Evolutionary conservation across 2,888 invertebrate genomes (phyloP).

Genomic region (Hyppa rectilinea): DNA sequence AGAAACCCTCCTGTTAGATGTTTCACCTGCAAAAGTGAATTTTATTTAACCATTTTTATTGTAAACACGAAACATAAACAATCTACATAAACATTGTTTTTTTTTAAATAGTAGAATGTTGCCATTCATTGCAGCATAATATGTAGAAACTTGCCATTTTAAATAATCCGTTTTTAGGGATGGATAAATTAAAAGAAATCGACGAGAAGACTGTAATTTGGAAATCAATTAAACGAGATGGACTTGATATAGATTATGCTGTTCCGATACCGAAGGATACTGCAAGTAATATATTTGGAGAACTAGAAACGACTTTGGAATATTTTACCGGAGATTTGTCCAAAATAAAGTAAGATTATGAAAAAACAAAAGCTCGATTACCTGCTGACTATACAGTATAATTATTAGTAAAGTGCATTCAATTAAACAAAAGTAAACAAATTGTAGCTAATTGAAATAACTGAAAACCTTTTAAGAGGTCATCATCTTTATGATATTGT

Average conservation of each 20-base stretch:
- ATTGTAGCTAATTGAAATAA: not conserved
- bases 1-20: not conserved
- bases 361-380: not conserved
- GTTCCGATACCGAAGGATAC: slow-evolving; percentile 82
- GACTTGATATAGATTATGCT: slow-evolving; percentile 91
- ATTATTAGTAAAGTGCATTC: not conserved
- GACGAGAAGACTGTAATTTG: slow-evolving; percentile 73
- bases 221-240: slow-evolving; percentile 86
- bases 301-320: slow-evolving; percentile 89
- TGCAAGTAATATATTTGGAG: slow-evolving; percentile 83
- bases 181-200: slow-evolving; percentile 74
- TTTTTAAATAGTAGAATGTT: slow-evolving; percentile 31
- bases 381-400: not conserved
- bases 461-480: not conserved
- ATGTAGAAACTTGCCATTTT: slow-evolving; percentile 24
- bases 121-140: no score
- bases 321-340: slow-evolving; percentile 92
- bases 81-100: not conserved
- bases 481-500: no score
- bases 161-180: slow-evolving; percentile 40
- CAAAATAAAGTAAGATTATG: slow-evolving; percentile 85
- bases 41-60: not conserved
- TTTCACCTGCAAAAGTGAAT: slow-evolving; percentile 8
- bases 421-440: not conserved
- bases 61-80: slow-evolving; percentile 20